Percentiles rank a stretch among this genome's conserved stretches.
Evolutionary conservation across 2,888 invertebrate genomes (phyloP).

Genomic region (Machimus atricapillus): DNA sequence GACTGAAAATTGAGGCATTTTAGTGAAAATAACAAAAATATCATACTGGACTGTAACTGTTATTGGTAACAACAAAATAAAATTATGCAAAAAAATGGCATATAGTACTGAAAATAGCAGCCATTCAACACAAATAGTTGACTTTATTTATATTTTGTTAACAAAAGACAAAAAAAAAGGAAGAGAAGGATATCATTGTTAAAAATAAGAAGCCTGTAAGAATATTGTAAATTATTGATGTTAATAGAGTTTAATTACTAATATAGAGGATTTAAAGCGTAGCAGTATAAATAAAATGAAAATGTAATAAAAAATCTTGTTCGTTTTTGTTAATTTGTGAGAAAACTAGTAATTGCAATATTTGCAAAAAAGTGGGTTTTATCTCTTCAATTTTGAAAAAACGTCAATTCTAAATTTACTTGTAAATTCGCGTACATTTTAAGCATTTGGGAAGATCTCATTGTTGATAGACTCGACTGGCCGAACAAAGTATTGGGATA

Average conservation of each 20-base stretch:
- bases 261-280: conserved; percentile 3
- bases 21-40: not conserved
- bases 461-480: too few relatives aligned
- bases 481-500: too few relatives aligned
- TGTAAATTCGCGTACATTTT: too few relatives aligned
- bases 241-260: conserved; percentile 17
- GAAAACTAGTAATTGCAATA: not conserved
- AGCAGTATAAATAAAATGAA: not conserved
- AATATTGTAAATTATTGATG: conserved; percentile 29
- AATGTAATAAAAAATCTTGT: not conserved
- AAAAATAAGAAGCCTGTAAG: not conserved
- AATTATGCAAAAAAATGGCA: not conserved
- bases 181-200: conserved; percentile 15
- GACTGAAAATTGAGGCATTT: not conserved
- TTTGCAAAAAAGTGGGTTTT: not conserved
- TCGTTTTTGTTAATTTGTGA: not conserved
- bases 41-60: not conserved
- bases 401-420: too few relatives aligned
- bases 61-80: not conserved
- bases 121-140: not conserved
- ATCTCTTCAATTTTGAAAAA: too few relatives aligned
- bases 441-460: too few relatives aligned
- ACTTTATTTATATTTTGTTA: conserved; percentile 28
- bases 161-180: not conserved
- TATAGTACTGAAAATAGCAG: not conserved